Percentiles rank a stretch among this genome's conserved stretches.
phyloP scores from a whole-genome alignment of 1,140 invertebrate species.

The Macrotrachela quadricornifera region DNA sequence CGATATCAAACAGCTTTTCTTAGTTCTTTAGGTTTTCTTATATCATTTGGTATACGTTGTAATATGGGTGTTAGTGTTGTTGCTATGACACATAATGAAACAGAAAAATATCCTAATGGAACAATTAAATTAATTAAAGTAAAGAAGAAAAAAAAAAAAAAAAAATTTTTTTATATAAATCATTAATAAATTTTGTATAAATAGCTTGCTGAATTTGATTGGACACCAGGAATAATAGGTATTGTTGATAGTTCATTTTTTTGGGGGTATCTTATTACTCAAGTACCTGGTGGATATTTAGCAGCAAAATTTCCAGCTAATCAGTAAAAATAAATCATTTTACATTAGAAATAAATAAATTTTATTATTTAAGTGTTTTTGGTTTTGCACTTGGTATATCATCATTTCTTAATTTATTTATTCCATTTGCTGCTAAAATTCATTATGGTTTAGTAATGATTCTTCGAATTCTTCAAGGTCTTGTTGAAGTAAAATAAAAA shows the following conservation, averaged over 20 bases:
- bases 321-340: no score
- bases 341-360: no score
- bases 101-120: conserved; percentile 7
- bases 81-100: conserved; percentile 38
- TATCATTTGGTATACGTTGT: conserved; percentile 35
- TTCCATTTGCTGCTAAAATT: conserved; percentile 65
- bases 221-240: conserved; percentile 52
- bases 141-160: no score
- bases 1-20: conserved; percentile 24
- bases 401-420: conserved; percentile 69
- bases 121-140: no score
- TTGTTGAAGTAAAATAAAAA: conserved; percentile 59
- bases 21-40: conserved; percentile 26
- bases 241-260: conserved; percentile 94
- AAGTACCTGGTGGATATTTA: conserved; percentile 91
- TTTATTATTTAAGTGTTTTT: conserved; percentile 52
- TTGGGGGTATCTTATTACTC: conserved; percentile 91
- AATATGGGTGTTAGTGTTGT: conserved; percentile 90
- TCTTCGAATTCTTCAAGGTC: conserved; percentile 72
- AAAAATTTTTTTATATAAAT: conserved; percentile 8
- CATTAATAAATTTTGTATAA: background rate
- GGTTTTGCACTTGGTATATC: conserved; percentile 81
- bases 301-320: conserved; percentile 80
- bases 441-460: conserved; percentile 52
- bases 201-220: conserved; percentile 48